These are phyloP conservation scores for Microcebus murinus DNA, from an alignment of 2,113 vertebrate species.

Conservation along the genomic window DNA sequence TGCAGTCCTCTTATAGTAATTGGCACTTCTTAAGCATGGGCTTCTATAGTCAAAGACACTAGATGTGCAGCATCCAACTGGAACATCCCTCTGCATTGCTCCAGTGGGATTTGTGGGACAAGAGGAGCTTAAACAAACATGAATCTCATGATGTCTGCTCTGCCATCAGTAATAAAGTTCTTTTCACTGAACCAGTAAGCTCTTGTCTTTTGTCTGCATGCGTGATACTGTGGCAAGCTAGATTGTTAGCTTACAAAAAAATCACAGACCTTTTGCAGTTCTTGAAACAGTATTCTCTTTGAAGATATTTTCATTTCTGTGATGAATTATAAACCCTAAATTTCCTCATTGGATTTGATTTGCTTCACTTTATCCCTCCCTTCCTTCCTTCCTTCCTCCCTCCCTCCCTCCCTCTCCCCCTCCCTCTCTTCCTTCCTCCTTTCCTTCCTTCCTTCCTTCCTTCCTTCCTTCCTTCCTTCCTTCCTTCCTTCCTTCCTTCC, in stretches of 20 bases:
- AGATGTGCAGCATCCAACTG: fast-evolving
- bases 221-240: not conserved
- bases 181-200: not conserved
- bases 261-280: not conserved
- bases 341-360: not conserved
- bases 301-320: not conserved
- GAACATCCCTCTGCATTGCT: fast-evolving
- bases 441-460: not conserved
- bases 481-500: no score
- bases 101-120: not conserved
- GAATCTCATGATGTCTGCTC: not conserved
- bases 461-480: no score
- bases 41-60: not conserved
- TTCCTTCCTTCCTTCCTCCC: no score
- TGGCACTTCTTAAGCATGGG: not conserved
- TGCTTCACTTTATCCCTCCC: no score
- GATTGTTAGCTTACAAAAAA: not conserved
- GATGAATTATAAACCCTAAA: not conserved
- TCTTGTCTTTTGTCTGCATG: not conserved
- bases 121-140: not conserved
- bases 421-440: not conserved
- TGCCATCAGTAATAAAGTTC: not conserved
- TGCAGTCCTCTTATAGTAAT: fast-evolving
- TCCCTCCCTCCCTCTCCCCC: no score
- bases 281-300: not conserved